phyloP scores from a whole-genome alignment of 2,888 invertebrate genomes.

The Belgica antarctica region DNA sequence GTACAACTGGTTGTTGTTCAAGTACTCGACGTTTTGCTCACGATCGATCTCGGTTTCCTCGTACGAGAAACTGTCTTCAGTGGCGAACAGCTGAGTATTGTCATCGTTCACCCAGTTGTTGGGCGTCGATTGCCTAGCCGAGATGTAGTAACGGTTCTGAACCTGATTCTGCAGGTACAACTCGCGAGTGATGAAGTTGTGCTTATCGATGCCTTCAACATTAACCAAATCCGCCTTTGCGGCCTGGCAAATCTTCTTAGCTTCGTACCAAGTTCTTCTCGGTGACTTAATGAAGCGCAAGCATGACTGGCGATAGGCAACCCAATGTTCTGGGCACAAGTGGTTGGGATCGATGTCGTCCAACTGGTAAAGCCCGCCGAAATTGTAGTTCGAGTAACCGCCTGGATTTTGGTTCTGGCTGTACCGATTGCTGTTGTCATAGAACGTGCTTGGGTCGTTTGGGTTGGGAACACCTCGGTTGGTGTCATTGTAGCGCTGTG shows the following conservation, averaged over 20 bases:
- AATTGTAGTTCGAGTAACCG: not conserved
- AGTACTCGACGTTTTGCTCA: conserved; percentile 37
- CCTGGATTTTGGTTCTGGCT: conserved; percentile 14
- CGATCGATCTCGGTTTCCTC: conserved; percentile 57
- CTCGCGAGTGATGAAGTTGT: conserved; percentile 79
- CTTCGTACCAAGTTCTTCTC: conserved; percentile 73
- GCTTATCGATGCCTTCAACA: conserved; percentile 79
- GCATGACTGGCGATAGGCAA: conserved; percentile 73
- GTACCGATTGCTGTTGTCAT: conserved; percentile 37
- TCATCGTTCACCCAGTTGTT: conserved; percentile 85
- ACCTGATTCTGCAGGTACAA: conserved; percentile 81
- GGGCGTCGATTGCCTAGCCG: conserved; percentile 70
- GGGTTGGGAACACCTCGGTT: not conserved
- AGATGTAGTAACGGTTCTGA: conserved; percentile 82
- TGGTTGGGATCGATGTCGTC: conserved; percentile 50
- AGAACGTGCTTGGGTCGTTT: conserved; percentile 16
- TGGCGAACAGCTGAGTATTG: conserved; percentile 70
- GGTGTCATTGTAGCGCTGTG: not conserved
- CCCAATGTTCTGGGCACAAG: conserved; percentile 83
- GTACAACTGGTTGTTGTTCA: conserved; percentile 38
- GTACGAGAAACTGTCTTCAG: conserved; percentile 80
- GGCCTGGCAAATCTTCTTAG: conserved; percentile 78
- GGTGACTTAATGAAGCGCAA: conserved; percentile 90
- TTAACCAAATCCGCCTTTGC: conserved; percentile 77
- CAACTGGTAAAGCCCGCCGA: not conserved